Evolutionary conservation across 2,113 vertebrate species (phyloP).

Genomic region (Neopipo cinnamomea): DNA sequence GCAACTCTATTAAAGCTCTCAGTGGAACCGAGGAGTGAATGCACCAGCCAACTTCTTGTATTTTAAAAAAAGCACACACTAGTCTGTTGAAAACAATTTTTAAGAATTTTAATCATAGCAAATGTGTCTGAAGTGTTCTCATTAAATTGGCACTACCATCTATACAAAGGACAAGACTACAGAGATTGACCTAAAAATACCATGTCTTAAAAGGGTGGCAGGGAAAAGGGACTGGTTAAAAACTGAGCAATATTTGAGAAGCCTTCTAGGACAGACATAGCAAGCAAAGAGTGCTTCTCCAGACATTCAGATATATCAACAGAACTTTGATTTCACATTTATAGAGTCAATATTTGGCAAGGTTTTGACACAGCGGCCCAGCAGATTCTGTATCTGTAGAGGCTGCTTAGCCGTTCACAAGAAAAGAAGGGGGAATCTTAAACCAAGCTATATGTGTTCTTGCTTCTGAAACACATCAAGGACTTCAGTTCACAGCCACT

Average conservation of each 20-base stretch:
- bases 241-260: constrained; percentile 36
- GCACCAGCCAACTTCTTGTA: not conserved
- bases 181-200: constrained; percentile 64
- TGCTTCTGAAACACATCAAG: constrained; percentile 34
- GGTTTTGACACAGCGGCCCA: constrained; percentile 9
- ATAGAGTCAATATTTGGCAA: constrained; percentile 69
- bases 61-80: not conserved
- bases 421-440: not conserved
- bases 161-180: constrained; percentile 64
- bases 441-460: constrained; percentile 27
- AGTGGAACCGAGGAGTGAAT: constrained; percentile 2
- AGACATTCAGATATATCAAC: constrained; percentile 66
- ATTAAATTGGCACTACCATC: constrained; percentile 64
- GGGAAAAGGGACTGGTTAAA: not conserved
- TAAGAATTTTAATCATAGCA: constrained; percentile 73
- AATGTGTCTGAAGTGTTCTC: constrained; percentile 67
- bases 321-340: constrained; percentile 65
- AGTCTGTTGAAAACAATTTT: constrained; percentile 65
- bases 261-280: constrained; percentile 48
- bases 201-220: constrained; percentile 34
- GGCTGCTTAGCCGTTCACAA: constrained; percentile 20
- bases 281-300: constrained; percentile 59
- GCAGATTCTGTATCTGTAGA: constrained; percentile 34
- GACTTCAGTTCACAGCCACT: constrained; percentile 23
- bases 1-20: constrained; percentile 43